Base-by-base conservation (phyloP, 2,888 invertebrate genomes). In the Pterostichus madidus region DNA sequence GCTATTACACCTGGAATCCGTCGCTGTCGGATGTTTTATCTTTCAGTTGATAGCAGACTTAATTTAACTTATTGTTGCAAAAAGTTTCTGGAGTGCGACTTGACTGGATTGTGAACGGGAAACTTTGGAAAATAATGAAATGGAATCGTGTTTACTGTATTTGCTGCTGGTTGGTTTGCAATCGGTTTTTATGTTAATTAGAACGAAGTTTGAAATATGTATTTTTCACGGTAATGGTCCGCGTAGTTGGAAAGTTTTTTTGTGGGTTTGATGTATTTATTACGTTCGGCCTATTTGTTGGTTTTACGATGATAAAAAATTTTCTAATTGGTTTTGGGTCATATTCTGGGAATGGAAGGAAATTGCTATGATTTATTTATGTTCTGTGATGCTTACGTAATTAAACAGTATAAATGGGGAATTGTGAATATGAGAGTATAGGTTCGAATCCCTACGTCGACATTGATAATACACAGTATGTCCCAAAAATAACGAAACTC, bases 61-160 rank as follows among this genome's bases (percentile, higher is more conserved):
- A 71, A 80, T 71, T 80, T 80, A 80, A 56, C 53, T 80, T 71
- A 71, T 68, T 80, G 80, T 71, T 80, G 39, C 49, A 56, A 64
- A 79, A 79, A 79, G 61, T 56, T 79, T 32, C 31, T 24, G 24
- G 13, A 39, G 39, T 39, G 64, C 35, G 68, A 64, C 13, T 31
- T 24, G 24, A 24, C 24, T 24, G 24, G 24, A 24, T 24, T 56
- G 56, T 24, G 24, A 64, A 17, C 31, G 59, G 17, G 17, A 52
- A 75, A 75, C 75, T 75, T 75, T 17, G 49, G 49, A 31, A 75
- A 75, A 73, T 73, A 46, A 73, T 68, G 68, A 68, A 68, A 71
- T 75, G 75, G 52, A 75, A 52, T 17, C 39, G 52, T 75, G 52
- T 75, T 75, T 75, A 75, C 75, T 75, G 75, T 49, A 52, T 75